phyloP scores from a whole-genome alignment of 2,113 vertebrate species.

The Synchiropus splendidus region DNA sequence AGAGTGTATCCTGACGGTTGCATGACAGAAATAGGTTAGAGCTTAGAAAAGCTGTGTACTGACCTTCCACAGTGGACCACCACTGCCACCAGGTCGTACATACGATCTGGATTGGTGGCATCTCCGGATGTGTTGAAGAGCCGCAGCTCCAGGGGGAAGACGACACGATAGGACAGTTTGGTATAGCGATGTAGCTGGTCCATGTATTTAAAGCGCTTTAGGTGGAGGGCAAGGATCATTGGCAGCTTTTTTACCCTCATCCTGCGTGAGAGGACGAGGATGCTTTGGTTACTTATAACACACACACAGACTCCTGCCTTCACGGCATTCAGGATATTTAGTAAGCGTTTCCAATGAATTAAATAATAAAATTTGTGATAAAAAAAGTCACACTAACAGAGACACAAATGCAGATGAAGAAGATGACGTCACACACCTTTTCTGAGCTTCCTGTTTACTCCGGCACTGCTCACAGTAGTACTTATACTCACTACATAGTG shows the following conservation, averaged over 20 bases:
- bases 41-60: no score
- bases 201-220: conserved; percentile 94
- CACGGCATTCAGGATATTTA: no score
- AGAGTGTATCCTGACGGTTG: no score
- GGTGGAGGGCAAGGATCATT: conserved; percentile 86
- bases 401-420: no score
- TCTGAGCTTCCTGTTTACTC: conserved; percentile 92
- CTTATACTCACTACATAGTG: conserved; percentile 87
- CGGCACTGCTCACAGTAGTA: conserved; percentile 93
- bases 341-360: no score
- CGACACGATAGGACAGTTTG: conserved; percentile 87
- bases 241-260: conserved; percentile 90
- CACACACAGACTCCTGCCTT: no score
- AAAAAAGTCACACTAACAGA: neutral
- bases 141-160: conserved; percentile 86
- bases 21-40: no score
- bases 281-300: neutral
- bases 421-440: conserved; percentile 64
- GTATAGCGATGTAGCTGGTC: conserved; percentile 92
- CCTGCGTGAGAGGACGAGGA: conserved; percentile 34
- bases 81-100: conserved; percentile 89
- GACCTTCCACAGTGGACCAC: conserved; percentile 91
- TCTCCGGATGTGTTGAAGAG: conserved; percentile 92
- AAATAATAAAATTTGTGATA: neutral
- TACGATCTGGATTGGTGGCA: conserved; percentile 84